phyloP scores from a whole-genome alignment of 2,797 vertebrate species.

The Amniataba percoides region DNA sequence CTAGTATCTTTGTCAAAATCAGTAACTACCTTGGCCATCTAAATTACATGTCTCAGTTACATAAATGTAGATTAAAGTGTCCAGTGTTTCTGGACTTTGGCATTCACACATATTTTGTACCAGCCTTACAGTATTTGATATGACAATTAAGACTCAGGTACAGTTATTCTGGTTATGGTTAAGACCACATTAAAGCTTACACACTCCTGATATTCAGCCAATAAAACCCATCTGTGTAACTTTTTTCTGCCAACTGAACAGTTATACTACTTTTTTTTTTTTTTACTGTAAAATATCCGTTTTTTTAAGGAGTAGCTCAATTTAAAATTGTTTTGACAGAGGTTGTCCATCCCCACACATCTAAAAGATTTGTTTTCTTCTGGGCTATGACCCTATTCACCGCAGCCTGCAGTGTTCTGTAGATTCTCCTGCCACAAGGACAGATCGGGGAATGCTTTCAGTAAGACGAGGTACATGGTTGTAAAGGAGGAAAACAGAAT shows the following conservation, averaged over 20 bases:
- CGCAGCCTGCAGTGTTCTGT: background rate
- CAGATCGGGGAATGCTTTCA: background rate
- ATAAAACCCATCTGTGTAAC: background rate
- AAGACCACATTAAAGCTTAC: background rate
- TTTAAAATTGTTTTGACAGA: background rate
- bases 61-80: background rate
- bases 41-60: background rate
- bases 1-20: background rate
- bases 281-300: background rate
- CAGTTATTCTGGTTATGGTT: background rate
- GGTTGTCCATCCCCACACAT: background rate
- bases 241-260: background rate
- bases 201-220: background rate
- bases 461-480: background rate
- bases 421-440: background rate
- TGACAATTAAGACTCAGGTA: background rate
- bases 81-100: background rate
- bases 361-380: background rate
- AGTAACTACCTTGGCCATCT: background rate
- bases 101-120: background rate
- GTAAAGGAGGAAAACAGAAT: background rate
- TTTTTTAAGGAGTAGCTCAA: background rate
- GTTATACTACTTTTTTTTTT: background rate
- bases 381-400: background rate
- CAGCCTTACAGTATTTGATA: background rate